Percentiles rank a stretch among this genome's conserved stretches.
These are phyloP conservation scores for Eulacestoma nigropectus DNA, from an alignment of 2,113 vertebrate species.

Conservation along the genomic window DNA sequence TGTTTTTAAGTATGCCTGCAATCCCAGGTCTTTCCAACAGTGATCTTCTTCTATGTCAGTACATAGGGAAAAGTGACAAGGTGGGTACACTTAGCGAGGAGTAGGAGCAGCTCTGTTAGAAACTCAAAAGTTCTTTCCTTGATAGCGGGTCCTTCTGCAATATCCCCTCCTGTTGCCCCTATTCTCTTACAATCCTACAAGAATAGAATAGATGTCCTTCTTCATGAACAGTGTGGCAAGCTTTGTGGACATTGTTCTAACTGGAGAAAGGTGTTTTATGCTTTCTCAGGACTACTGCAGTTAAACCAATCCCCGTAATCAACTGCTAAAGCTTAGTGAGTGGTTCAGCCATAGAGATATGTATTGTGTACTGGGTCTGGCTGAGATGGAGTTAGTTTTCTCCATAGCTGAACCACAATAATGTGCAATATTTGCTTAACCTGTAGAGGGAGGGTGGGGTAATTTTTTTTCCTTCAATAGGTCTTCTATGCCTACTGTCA, in stretches of 20 bases:
- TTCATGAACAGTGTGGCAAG: background rate
- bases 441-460: background rate
- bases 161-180: background rate
- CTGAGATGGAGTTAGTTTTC: background rate
- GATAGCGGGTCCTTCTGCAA: background rate
- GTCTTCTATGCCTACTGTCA: background rate
- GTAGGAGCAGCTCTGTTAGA: background rate
- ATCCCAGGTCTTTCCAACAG: background rate
- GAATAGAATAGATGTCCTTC: accelerated
- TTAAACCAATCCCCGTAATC: background rate
- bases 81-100: background rate
- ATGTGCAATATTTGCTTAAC: background rate
- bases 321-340: background rate
- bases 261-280: background rate
- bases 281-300: background rate
- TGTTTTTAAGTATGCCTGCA: background rate
- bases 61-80: background rate
- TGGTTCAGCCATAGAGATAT: background rate
- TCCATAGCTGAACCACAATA: background rate
- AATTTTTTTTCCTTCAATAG: background rate
- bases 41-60: background rate
- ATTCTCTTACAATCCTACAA: background rate
- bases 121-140: background rate
- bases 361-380: background rate
- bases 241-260: background rate